A percentile compares a stretch with the other conserved stretches of the same genome.
Conservation (phyloP, 2,888 invertebrate species). For the Koerneria pararmatus region DNA sequence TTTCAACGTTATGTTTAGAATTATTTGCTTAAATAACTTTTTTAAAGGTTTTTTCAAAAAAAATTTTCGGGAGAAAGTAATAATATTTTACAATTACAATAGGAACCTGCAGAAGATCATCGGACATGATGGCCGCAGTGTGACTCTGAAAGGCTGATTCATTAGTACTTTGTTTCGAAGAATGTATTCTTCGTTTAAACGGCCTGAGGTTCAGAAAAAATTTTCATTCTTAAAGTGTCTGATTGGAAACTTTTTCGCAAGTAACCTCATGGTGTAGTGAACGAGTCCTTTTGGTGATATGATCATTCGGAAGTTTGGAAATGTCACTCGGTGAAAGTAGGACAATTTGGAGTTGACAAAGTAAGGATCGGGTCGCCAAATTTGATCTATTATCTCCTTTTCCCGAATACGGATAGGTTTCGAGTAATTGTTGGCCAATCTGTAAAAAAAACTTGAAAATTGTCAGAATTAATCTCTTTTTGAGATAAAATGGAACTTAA, state of each 20-base stretch:
- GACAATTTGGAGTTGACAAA: slow-evolving; percentile 57
- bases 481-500: too few relatives aligned
- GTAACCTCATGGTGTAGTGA: slow-evolving; percentile 48
- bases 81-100: too few relatives aligned
- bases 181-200: neutral
- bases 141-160: slow-evolving; percentile 45
- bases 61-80: too few relatives aligned
- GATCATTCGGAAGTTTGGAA: slow-evolving; percentile 57
- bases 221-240: slow-evolving; percentile 19
- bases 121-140: slow-evolving; percentile 51
- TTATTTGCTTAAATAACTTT: too few relatives aligned
- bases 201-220: neutral
- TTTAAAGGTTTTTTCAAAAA: too few relatives aligned
- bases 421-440: slow-evolving; percentile 53
- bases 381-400: slow-evolving; percentile 47
- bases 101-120: slow-evolving; percentile 59
- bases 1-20: too few relatives aligned
- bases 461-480: neutral
- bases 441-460: too few relatives aligned
- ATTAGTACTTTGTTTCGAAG: too few relatives aligned
- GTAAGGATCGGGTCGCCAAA: slow-evolving; percentile 57
- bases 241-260: slow-evolving; percentile 8
- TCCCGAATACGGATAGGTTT: slow-evolving; percentile 53
- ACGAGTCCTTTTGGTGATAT: slow-evolving; percentile 52
- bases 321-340: slow-evolving; percentile 55